phyloP scores from a whole-genome alignment of 2,113 vertebrate species.

The Epinephelus lanceolatus region DNA sequence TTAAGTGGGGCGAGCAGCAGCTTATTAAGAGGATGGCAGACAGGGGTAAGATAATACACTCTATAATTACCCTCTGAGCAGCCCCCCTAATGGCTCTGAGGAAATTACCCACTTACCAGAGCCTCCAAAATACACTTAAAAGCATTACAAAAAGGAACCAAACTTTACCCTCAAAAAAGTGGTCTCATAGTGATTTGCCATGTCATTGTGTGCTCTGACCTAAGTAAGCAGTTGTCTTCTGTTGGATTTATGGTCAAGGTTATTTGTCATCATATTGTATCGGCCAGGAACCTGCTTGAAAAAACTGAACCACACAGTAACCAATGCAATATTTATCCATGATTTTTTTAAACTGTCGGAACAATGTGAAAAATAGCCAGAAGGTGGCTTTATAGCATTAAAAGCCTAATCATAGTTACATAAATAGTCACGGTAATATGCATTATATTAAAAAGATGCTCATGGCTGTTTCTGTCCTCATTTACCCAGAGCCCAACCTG shows the following conservation, averaged over 20 bases:
- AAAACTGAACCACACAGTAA: conserved; percentile 14
- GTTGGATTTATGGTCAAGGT: conserved; percentile 16
- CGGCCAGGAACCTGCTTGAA: neutral
- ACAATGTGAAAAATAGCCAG: conserved; percentile 18
- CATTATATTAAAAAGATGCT: conserved; percentile 38
- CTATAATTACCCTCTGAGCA: conserved; percentile 79
- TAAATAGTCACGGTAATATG: conserved; percentile 15
- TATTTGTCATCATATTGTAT: conserved; percentile 14
- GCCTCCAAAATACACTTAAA: conserved; percentile 66
- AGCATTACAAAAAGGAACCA: conserved; percentile 41
- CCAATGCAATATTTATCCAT: conserved; percentile 1
- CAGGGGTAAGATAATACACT: conserved; percentile 91
- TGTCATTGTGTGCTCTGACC: conserved; percentile 23
- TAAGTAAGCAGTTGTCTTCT: conserved; percentile 7
- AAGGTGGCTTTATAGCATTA: conserved; percentile 14
- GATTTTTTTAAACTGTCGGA: conserved; percentile 16
- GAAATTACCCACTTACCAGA: conserved; percentile 72
- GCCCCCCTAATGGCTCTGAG: conserved; percentile 73
- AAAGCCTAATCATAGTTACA: conserved; percentile 33
- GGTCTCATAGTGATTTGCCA: conserved; percentile 7
- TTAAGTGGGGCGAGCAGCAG: conserved; percentile 99
- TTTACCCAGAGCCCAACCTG: conserved; percentile 93
- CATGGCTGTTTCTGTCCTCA: conserved; percentile 30
- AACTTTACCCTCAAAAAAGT: conserved; percentile 41
- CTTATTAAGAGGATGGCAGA: conserved; percentile 99